phyloP scores from a whole-genome alignment of 2,888 invertebrate genomes.

The Oxyteleia sp. region DNA sequence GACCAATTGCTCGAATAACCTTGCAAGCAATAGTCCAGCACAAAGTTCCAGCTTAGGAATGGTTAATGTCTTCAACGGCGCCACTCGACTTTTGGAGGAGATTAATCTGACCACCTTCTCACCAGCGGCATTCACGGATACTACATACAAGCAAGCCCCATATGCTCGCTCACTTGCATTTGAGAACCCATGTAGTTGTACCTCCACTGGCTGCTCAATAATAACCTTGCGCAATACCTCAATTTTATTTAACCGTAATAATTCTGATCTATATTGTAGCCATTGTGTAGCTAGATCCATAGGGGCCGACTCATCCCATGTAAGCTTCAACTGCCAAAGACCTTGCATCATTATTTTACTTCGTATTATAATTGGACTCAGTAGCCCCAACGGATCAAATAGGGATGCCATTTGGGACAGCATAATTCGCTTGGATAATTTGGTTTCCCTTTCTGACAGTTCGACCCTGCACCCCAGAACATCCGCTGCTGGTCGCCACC shows the following conservation, averaged over 20 bases:
- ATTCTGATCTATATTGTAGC: no score
- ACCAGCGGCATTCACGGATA: neutral
- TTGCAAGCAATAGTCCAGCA: neutral
- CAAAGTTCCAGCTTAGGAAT: neutral
- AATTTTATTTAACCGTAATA: no score
- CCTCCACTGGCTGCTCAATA: no score
- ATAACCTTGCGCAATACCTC: no score
- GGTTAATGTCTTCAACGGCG: neutral
- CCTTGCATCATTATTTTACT: slow-evolving; percentile 27
- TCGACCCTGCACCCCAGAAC: neutral
- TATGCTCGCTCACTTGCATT: neutral
- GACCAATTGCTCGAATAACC: neutral
- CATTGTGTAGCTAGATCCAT: neutral
- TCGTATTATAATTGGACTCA: slow-evolving; percentile 6
- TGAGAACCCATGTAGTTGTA: slow-evolving; percentile 70
- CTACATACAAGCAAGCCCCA: neutral
- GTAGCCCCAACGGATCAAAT: slow-evolving; percentile 11
- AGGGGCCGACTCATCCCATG: slow-evolving; percentile 17
- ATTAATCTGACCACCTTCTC: neutral
- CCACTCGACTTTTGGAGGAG: neutral
- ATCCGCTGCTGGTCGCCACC: slow-evolving; percentile 10
- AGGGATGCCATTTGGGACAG: slow-evolving; percentile 5
- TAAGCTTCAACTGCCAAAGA: slow-evolving; percentile 24
- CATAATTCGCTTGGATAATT: slow-evolving; percentile 9
- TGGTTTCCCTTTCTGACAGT: no score